Evolutionary conservation across 2,113 vertebrate genomes (phyloP).

Genomic region (Gopherus evgoodei): DNA sequence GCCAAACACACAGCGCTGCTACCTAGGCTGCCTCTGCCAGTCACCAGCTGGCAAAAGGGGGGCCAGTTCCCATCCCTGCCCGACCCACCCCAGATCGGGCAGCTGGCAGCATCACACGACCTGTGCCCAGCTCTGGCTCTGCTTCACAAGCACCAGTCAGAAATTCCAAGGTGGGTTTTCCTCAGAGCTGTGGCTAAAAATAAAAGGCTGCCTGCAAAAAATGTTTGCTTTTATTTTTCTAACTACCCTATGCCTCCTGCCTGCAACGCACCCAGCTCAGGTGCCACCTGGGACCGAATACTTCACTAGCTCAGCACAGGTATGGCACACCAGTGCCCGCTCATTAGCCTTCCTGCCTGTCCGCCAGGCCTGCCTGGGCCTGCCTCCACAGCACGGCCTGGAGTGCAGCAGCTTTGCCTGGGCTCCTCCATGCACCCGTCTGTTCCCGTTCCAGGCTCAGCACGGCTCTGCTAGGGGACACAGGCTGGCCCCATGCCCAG

Average conservation of each 20-base stretch:
- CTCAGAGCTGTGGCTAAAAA: neutral
- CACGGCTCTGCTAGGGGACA: neutral
- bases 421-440: neutral
- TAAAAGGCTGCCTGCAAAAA: neutral
- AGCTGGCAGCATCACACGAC: neutral
- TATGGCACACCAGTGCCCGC: neutral
- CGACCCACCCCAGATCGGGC: neutral
- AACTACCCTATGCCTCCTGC: neutral
- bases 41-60: neutral
- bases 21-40: neutral
- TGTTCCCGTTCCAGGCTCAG: neutral
- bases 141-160: neutral
- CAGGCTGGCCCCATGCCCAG: neutral
- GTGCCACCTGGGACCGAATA: neutral
- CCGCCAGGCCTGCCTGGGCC: neutral
- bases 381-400: neutral
- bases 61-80: neutral
- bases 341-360: neutral
- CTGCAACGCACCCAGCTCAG: neutral
- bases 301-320: neutral
- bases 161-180: neutral
- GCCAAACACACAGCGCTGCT: no score
- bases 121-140: neutral
- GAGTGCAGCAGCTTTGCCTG: neutral
- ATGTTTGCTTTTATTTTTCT: neutral